Evolutionary conservation across 2,888 invertebrate genomes (phyloP).

Genomic region (Slavum lentiscoides): DNA sequence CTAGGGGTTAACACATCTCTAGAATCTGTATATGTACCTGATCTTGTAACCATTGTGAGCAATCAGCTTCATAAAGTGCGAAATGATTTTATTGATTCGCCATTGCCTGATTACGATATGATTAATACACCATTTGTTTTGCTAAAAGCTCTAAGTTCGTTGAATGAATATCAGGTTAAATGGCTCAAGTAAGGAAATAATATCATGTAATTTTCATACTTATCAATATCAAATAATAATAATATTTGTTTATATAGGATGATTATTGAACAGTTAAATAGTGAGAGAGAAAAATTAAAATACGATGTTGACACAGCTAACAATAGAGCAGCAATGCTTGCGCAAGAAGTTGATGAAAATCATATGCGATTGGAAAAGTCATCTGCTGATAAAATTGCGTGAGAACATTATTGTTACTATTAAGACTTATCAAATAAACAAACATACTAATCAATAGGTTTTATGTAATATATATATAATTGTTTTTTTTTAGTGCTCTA

Average conservation of each 20-base stretch:
- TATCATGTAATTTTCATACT: constrained; percentile 47
- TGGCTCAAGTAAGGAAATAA: constrained; percentile 52
- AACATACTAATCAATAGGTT: not conserved
- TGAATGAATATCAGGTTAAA: constrained; percentile 55
- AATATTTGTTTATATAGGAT: constrained; percentile 59
- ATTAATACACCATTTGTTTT: constrained; percentile 53
- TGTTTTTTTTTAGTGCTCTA: constrained; percentile 63
- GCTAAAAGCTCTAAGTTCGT: constrained; percentile 54
- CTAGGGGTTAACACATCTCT: constrained; percentile 67
- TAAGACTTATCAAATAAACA: not conserved
- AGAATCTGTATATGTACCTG: constrained; percentile 64
- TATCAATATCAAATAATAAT: not conserved
- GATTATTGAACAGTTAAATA: constrained; percentile 68
- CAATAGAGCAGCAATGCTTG: constrained; percentile 76
- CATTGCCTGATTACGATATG: constrained; percentile 44
- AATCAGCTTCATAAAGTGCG: constrained; percentile 64
- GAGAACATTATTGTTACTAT: constrained; percentile 57
- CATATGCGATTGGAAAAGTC: constrained; percentile 80
- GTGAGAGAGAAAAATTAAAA: constrained; percentile 80
- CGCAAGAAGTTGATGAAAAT: constrained; percentile 89
- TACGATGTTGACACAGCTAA: constrained; percentile 81
- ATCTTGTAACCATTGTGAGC: constrained; percentile 71
- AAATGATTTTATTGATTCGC: constrained; percentile 47
- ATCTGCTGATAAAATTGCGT: constrained; percentile 68
- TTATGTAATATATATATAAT: not conserved